phyloP scores from a whole-genome alignment of 2,113 vertebrate genomes.

The Tylochromis polylepis region DNA sequence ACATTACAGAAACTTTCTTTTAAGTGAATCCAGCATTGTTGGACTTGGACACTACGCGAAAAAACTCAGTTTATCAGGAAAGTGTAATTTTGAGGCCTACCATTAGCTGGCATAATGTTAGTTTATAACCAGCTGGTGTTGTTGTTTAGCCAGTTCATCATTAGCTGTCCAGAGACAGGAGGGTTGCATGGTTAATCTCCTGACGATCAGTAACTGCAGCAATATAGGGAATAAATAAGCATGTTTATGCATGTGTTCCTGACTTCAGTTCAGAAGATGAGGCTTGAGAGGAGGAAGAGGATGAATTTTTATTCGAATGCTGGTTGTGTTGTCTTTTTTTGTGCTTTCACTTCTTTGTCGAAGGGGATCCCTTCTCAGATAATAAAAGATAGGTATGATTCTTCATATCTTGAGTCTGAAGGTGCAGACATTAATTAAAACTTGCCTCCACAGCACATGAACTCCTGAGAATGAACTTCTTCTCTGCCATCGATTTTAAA shows the following conservation, averaged over 20 bases:
- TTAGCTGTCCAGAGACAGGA: background rate
- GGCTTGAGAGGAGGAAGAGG: background rate
- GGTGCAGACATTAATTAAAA: background rate
- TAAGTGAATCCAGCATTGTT: background rate
- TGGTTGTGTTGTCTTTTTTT: background rate
- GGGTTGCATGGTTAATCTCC: background rate
- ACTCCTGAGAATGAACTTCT: background rate
- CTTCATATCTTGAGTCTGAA: background rate
- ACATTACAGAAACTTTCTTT: background rate
- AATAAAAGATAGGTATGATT: too few relatives aligned
- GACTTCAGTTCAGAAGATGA: background rate
- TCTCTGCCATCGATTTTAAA: too few relatives aligned
- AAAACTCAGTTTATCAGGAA: background rate
- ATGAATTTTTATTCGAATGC: background rate
- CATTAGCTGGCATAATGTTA: background rate
- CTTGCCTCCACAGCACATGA: background rate
- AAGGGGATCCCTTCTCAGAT: background rate
- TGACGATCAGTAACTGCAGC: background rate
- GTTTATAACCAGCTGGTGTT: background rate
- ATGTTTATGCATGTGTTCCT: background rate
- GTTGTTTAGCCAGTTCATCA: background rate
- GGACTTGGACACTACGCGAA: too few relatives aligned
- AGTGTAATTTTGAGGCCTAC: background rate
- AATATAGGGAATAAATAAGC: background rate
- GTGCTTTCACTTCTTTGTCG: background rate